phyloP scores from a whole-genome alignment of 2,888 invertebrate species.

The Anarsia innoxiella region DNA sequence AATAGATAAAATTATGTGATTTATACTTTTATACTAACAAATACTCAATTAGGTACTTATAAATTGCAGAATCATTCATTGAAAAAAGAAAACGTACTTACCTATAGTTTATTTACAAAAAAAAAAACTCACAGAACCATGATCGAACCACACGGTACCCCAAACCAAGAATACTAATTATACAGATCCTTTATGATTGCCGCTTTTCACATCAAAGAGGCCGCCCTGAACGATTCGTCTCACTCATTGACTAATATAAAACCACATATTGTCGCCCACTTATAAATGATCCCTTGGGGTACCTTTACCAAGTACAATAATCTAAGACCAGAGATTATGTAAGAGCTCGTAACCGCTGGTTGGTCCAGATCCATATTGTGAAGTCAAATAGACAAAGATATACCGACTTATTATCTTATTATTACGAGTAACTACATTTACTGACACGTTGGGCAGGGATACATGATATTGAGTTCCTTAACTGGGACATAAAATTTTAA shows the following conservation, averaged over 20 bases:
- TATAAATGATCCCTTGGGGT: constrained; percentile 27
- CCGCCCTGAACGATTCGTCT: constrained; percentile 70
- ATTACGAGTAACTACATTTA: constrained; percentile 29
- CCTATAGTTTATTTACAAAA: no score
- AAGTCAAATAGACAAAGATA: constrained; percentile 64
- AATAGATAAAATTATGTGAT: no score
- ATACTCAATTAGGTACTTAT: no score
- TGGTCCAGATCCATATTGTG: no score
- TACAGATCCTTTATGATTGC: constrained; percentile 44
- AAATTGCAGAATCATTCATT: no score
- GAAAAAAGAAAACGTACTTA: no score
- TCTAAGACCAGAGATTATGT: constrained; percentile 13
- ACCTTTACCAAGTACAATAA: neutral
- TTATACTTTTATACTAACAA: no score
- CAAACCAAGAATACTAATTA: constrained; percentile 43
- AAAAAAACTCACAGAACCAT: no score
- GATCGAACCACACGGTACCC: constrained; percentile 30
- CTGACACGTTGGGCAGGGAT: no score
- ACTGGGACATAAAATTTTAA: no score
- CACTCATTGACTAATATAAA: constrained; percentile 58
- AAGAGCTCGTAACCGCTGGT: constrained; percentile 22
- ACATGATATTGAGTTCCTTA: no score
- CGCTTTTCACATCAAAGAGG: constrained; percentile 52
- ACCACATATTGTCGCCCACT: constrained; percentile 34
- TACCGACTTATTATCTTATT: constrained; percentile 60